Evolutionary conservation across 2,113 vertebrate species (phyloP).

Genomic region (Bubo scandiacus): DNA sequence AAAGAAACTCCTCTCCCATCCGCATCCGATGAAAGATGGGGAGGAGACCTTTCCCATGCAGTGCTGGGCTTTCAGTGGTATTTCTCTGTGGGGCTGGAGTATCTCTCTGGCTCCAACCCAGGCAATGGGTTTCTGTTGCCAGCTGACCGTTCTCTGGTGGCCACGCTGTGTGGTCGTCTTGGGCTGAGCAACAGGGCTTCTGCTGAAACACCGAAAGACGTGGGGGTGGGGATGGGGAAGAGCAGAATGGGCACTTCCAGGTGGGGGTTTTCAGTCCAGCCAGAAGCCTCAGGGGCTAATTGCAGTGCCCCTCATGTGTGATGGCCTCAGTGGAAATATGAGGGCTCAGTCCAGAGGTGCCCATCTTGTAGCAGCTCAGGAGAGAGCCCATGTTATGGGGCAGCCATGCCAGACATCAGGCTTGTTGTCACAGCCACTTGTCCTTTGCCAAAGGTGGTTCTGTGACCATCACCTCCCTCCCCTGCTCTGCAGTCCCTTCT

Average conservation of each 20-base stretch:
- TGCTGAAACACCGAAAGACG: not conserved
- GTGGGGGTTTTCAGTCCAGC: not conserved
- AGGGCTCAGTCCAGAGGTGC: not conserved
- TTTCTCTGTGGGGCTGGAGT: not conserved
- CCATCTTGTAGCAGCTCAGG: not conserved
- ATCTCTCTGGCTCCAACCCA: not conserved
- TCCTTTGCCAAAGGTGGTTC: not conserved
- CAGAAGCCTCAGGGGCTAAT: accelerated
- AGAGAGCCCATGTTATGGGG: not conserved
- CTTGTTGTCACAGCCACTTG: not conserved
- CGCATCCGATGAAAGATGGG: not conserved
- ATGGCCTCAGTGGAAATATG: not conserved
- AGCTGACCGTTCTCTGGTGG: not conserved
- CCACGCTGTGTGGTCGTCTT: not conserved
- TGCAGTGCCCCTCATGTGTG: not conserved
- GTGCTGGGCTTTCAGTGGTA: not conserved
- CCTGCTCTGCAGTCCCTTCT: not conserved
- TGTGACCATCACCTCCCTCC: not conserved
- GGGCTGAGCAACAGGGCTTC: not conserved
- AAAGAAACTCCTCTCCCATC: conserved; percentile 26
- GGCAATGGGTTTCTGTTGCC: not conserved
- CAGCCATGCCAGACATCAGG: not conserved
- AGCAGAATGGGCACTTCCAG: not conserved
- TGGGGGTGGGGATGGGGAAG: not conserved
- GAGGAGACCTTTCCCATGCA: conserved; percentile 6